These are phyloP conservation scores for Rhagonycha fulva DNA, from an alignment of 2,888 invertebrate species.

Conservation along the genomic window DNA sequence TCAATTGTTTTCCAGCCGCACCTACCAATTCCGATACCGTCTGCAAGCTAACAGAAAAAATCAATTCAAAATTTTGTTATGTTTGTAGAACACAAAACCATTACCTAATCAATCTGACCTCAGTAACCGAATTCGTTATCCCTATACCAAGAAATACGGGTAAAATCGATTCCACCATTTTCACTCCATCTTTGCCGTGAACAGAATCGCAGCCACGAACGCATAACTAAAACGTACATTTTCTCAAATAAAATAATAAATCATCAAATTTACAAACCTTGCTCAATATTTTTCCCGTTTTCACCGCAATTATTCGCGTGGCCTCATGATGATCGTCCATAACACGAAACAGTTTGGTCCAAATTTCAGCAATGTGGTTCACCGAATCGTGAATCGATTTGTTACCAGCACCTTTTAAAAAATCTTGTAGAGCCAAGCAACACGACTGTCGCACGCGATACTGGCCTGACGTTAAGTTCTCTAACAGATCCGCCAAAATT, in stretches of 20 bases:
- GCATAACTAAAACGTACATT: constrained; percentile 62
- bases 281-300: constrained; percentile 71
- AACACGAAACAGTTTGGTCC: constrained; percentile 84
- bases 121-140: constrained; percentile 76
- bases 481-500: constrained; percentile 78
- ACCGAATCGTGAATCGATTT: constrained; percentile 52
- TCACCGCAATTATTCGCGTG: constrained; percentile 75
- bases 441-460: constrained; percentile 92
- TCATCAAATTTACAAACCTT: constrained; percentile 60
- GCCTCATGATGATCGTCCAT: constrained; percentile 95
- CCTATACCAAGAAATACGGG: constrained; percentile 82
- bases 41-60: constrained; percentile 64
- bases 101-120: constrained; percentile 78
- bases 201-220: constrained; percentile 69
- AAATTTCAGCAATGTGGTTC: constrained; percentile 64
- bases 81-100: background rate
- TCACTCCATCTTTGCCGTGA: constrained; percentile 75
- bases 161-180: constrained; percentile 73
- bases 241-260: background rate
- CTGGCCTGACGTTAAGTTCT: constrained; percentile 80
- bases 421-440: constrained; percentile 84
- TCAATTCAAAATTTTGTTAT: background rate
- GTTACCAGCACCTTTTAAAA: constrained; percentile 67
- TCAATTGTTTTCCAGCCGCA: constrained; percentile 76
- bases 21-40: constrained; percentile 86